Base-by-base conservation (phyloP, 2,797 vertebrate genomes). In the Nothura maculosa region DNA sequence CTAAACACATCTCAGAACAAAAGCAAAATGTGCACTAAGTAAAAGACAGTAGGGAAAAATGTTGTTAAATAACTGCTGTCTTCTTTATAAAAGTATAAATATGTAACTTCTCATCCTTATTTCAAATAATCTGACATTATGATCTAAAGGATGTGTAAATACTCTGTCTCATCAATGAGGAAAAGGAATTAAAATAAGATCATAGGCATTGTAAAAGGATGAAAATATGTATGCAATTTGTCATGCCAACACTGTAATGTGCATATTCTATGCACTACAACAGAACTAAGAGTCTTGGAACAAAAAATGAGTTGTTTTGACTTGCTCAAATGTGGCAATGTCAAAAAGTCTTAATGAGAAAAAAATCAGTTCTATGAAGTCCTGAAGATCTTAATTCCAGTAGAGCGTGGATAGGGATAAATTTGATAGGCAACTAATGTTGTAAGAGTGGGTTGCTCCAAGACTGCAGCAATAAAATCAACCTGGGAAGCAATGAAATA, bases 381-480 rank as follows among this genome's bases (percentile, higher is more conserved):
- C 27, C 47, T 10, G 0, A 87, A 52, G 34, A n/a, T 25, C 21
- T 81, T 52, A 45, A 69, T 54, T 86, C 42, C 73, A 25, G 25
- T 28, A 52, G 20, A 57, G 11, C 13, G 40, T 52, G 36, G 12
- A 18, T 50, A 0, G 0, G 22, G 7, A 0, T 20, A 63, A 45
- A 2, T 70, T 74, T 77, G 48, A 48, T 75, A 87, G 17, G 22
- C 42, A 87, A 70, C 42, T 81, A 55, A 70, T 0, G 0, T n/a
- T 42, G 10, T 5, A 57, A 52, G 43, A 50, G n/a, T 12, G n/a
- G 54, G 54, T 30, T 87, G 66, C 58, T 62, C 83, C 78, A 19
- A 27, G 28, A 85, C 4, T 58, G 19, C 57, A 90, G 14, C 25
- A 68, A 45, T n/a, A 40, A 4, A 22, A 15, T 42, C 38, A 13